A percentile compares a stretch with the other conserved stretches of the same genome.
These are phyloP conservation scores for Muschampia plurimacula DNA, from an alignment of 2,888 invertebrate genomes.

Conservation along the genomic window DNA sequence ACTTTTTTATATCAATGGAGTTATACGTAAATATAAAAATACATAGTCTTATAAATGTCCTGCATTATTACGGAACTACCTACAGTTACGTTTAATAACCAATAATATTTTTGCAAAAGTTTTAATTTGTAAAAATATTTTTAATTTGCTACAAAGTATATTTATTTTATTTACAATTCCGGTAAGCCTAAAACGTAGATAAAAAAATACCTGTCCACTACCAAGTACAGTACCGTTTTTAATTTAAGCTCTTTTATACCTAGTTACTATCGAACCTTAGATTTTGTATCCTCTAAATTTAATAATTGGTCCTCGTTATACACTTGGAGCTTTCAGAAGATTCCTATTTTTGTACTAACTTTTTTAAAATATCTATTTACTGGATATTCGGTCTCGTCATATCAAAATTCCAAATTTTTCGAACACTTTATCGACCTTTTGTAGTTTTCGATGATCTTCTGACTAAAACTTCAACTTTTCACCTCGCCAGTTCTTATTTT, in stretches of 20 bases:
- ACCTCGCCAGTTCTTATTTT: conserved; percentile 59
- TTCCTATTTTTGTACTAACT: conserved; percentile 81
- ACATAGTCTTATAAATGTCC: no score
- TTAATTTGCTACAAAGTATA: not conserved
- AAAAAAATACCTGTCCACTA: not conserved
- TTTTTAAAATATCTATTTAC: conserved; percentile 66
- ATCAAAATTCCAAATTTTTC: conserved; percentile 75
- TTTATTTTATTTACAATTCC: not conserved
- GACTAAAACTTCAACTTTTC: conserved; percentile 58
- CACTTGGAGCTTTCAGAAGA: conserved; percentile 79
- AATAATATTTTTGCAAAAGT: not conserved
- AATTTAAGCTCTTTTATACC: conserved; percentile 20
- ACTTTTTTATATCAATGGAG: no score
- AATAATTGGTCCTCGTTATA: conserved; percentile 74
- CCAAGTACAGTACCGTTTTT: conserved; percentile 2
- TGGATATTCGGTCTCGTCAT: conserved; percentile 65
- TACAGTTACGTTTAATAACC: not conserved
- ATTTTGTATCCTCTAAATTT: conserved; percentile 38
- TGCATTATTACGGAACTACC: not conserved
- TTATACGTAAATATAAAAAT: no score
- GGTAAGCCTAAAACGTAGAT: not conserved
- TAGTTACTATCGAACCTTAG: conserved; percentile 28
- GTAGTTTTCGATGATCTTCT: conserved; percentile 45
- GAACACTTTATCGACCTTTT: conserved; percentile 55
- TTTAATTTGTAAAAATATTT: not conserved